Conservation (phyloP, 2,888 invertebrate genomes). For the Peribatodes rhomboidaria region DNA sequence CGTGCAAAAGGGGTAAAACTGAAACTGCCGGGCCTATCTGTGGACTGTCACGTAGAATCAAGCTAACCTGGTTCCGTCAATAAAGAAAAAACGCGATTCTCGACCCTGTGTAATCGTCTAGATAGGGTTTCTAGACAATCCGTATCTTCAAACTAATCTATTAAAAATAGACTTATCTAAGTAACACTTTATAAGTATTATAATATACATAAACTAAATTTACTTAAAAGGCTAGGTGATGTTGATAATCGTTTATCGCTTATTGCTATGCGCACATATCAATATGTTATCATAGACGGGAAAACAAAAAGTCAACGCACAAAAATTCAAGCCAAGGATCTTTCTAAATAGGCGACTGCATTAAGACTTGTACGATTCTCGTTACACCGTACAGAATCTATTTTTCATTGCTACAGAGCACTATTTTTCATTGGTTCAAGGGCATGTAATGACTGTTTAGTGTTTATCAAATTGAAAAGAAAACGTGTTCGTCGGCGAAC, state of each 20-base stretch:
- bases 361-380: conserved; percentile 30
- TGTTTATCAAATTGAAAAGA: conserved; percentile 14
- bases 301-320: conserved; percentile 46
- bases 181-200: not conserved
- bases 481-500: not conserved
- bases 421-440: conserved; percentile 29
- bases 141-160: too few species aligned
- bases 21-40: too few species aligned
- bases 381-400: conserved; percentile 34
- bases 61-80: too few species aligned
- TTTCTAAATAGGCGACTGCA: conserved; percentile 57
- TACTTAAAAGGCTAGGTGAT: not conserved
- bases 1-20: too few species aligned
- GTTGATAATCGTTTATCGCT: conserved; percentile 16
- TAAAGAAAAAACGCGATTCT: too few species aligned
- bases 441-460: conserved; percentile 23
- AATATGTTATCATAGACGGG: conserved; percentile 26
- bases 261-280: conserved; percentile 16
- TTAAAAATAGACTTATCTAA: too few species aligned
- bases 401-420: conserved; percentile 29
- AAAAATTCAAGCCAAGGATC: conserved; percentile 58
- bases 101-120: too few species aligned
- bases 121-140: too few species aligned
- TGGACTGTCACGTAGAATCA: too few species aligned
- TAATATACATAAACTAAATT: not conserved